These are phyloP conservation scores for Camptogramma bilineatum DNA, from an alignment of 2,888 invertebrate genomes.

Conservation along the genomic window DNA sequence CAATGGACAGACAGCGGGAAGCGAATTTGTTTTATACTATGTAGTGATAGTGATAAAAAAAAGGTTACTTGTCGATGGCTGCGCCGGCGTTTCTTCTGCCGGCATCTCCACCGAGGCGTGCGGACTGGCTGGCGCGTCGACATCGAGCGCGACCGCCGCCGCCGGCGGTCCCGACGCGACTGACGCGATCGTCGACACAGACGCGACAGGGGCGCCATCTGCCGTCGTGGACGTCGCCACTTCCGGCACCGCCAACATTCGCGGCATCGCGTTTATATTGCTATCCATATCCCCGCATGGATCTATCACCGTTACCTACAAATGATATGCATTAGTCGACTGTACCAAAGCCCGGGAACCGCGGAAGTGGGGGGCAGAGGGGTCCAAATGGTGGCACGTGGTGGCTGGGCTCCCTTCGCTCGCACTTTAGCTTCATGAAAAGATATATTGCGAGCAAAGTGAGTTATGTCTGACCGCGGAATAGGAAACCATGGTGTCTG, in stretches of 20 bases:
- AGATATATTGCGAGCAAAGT: too few relatives aligned
- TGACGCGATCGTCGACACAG: not conserved
- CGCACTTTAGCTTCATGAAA: too few relatives aligned
- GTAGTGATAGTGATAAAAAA: not conserved
- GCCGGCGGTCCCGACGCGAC: not conserved
- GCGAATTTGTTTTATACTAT: not conserved
- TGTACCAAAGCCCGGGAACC: too few relatives aligned
- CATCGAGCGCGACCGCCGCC: not conserved
- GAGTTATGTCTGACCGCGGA: too few relatives aligned
- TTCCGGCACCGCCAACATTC: conserved; percentile 28
- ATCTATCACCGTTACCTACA: conserved; percentile 92
- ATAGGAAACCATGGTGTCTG: too few relatives aligned
- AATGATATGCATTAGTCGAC: not conserved
- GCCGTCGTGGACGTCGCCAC: not conserved
- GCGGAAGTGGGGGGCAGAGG: too few relatives aligned
- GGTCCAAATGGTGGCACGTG: too few relatives aligned
- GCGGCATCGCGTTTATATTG: conserved; percentile 58
- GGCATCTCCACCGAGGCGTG: conserved; percentile 34
- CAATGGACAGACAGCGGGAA: too few relatives aligned
- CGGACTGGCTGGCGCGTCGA: conserved; percentile 46
- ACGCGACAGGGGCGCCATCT: not conserved
- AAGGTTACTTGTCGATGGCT: conserved; percentile 67
- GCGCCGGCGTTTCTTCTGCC: conserved; percentile 42
- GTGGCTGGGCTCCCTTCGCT: too few relatives aligned
- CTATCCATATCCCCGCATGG: conserved; percentile 92